Evolutionary conservation across 1,140 invertebrate genomes (phyloP), one percentile per base, ranked within the genome.

Genomic region (Cydia fagiglandana): DNA sequence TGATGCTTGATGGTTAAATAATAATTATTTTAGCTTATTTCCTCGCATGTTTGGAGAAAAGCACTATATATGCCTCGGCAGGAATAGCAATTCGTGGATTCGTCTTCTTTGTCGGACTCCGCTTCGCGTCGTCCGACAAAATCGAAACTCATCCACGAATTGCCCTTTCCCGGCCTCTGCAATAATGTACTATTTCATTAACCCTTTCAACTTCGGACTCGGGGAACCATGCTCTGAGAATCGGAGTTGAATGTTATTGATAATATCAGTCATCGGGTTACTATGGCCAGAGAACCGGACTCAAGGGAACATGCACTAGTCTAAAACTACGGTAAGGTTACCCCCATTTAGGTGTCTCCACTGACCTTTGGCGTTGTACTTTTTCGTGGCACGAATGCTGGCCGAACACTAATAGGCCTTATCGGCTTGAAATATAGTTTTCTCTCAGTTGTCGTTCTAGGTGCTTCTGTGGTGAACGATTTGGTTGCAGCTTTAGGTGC

Each of bases 311-410:
- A 41, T 75, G 50, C 34, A 70, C 34, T 70, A 70, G 66, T 70
- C 38, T 70, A 70, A 66, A 66, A 10, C 66, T 70, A 38, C 17
- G 28, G 30, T 70, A 45, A 70, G 66, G 34, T 15, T 17, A 41
- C 30, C 66, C 66, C 2, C 34, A 68, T 38, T 86, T 86, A 90
- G 75, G 81, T 83, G 10, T 90, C 88, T 47, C 78, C 85, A 70
- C 78, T 86, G 77, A 83, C 89, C 70, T 84, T 78, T 34, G 88
- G 34, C 4, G 84, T 83, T 50, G 85, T 89, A 74, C 83, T 85
- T 83, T 84, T 84, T 81, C 89, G 84, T 9, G 90, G 88, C 9
- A 91, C 78, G 73, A 93, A 93, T 6, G 91, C 80, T 13, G 93
- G 91, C 70, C 92, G 81, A 15, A 89, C 85, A 70, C 77, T 85